Evolutionary conservation across 2,113 vertebrate species (phyloP).

Genomic region (Columbina picui): DNA sequence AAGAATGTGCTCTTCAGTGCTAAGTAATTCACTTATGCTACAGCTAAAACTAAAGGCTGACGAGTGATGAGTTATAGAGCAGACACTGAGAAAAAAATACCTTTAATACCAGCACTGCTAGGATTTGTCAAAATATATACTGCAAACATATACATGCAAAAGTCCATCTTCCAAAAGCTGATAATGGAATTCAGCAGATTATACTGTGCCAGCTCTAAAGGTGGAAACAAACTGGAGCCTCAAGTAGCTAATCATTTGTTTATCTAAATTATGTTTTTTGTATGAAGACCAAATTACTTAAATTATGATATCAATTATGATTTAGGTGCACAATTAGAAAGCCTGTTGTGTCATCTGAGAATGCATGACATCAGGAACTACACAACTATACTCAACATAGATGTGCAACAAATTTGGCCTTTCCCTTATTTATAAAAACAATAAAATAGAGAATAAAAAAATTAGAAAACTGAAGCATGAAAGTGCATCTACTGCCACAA

Average conservation of each 20-base stretch:
- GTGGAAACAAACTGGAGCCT: neutral
- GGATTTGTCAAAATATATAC: neutral
- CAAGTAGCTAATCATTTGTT: neutral
- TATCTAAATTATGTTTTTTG: neutral
- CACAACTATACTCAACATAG: neutral
- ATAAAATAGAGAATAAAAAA: neutral
- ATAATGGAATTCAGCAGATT: neutral
- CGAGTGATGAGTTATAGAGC: neutral
- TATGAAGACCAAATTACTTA: neutral
- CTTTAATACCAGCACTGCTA: neutral
- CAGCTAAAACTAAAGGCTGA: neutral
- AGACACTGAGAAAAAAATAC: neutral
- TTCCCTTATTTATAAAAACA: neutral
- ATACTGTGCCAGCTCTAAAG: neutral
- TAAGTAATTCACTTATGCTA: neutral
- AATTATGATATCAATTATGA: neutral
- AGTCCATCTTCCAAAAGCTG: neutral
- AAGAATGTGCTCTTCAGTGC: neutral
- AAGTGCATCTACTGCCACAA: neutral
- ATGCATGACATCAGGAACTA: neutral
- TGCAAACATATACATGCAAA: neutral
- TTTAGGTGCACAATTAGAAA: neutral
- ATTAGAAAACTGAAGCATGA: fast-evolving
- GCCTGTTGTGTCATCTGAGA: neutral
- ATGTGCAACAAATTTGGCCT: neutral